Evolutionary conservation across 92 coral and sea anemone species (phyloP), one percentile per base, ranked within the genome.

Genomic region (Ricordea florida): DNA sequence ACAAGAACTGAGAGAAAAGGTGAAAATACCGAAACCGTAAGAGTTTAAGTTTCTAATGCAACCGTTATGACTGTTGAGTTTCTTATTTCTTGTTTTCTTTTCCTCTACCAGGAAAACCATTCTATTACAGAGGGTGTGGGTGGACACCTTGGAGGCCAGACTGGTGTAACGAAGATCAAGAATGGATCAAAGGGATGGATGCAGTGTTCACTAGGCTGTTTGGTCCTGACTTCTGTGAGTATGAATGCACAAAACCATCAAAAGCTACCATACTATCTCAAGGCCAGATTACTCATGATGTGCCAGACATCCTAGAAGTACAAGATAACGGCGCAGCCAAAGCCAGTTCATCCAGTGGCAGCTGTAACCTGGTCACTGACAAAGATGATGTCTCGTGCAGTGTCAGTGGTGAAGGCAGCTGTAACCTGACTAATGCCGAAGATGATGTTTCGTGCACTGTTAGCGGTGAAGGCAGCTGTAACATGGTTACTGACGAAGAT

Each of bases 71-170:
- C 32, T 8, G 29, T 50, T 23, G 27, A 21, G 30, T 50, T 50
- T 8, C 2, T 56, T 28, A 14, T 16, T 56, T 31, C 52, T 29
- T 68, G 23, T 28, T n/a, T n/a, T n/a, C 35, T 73, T 40, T 58
- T 60, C 26, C n/a, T 57, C 15, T 60, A 8, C 38, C 26, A 75
- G 81, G 81, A 45, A 40, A 49, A 41, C 55, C 57, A 28, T 72
- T 72, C 21, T 57, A 72, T 42, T 72, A 72, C 60, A 22, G 57
- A 33, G 80, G 80, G 18, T 72, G 69, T 72, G 80, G 80, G 57
- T 57, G 80, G 80, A 72, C 43, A 43, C 42, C 68, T 11, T 23
- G 34, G 51, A 14, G 24, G 31, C 15, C 34, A 25, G 51, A 58
- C 26, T 72, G 80, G 80, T 37, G 43, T 13, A 33, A 38, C 16